phyloP scores from a whole-genome alignment of 2,888 invertebrate genomes.

The Xestia ashworthii region DNA sequence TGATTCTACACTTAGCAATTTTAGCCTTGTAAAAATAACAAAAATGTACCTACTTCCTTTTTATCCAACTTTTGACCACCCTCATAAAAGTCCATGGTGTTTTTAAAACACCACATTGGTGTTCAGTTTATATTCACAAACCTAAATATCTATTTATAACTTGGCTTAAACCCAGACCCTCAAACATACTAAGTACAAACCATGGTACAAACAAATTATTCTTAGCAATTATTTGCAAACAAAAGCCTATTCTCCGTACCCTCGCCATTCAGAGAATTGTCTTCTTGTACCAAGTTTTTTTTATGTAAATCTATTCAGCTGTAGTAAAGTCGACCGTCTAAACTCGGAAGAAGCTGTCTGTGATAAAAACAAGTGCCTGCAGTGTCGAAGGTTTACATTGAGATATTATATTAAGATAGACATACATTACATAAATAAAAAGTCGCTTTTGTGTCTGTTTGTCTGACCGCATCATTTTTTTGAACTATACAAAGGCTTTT shows the following conservation, averaged over 20 bases:
- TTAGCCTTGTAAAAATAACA: neutral
- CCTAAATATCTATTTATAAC: neutral
- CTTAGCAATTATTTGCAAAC: conserved; percentile 2
- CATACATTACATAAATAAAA: neutral
- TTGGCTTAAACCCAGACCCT: neutral
- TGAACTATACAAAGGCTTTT: neutral
- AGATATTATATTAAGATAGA: neutral
- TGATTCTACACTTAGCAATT: neutral
- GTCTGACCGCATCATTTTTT: neutral
- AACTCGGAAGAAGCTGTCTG: conserved; percentile 34
- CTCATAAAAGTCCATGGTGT: neutral
- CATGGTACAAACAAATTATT: neutral
- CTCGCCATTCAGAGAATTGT: conserved; percentile 10
- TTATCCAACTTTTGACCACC: neutral
- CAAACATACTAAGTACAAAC: neutral
- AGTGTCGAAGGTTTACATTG: conserved; percentile 25
- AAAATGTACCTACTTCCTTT: neutral
- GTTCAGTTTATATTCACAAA: neutral
- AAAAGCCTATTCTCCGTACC: conserved; percentile 12
- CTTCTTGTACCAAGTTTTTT: conserved; percentile 16
- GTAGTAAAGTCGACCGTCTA: neutral
- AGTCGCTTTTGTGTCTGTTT: neutral
- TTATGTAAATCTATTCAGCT: conserved; percentile 21
- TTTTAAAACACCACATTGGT: neutral
- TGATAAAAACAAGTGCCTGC: conserved; percentile 26